Base-by-base conservation (phyloP, 23 tunicate species). In the Styela plicata region DNA sequence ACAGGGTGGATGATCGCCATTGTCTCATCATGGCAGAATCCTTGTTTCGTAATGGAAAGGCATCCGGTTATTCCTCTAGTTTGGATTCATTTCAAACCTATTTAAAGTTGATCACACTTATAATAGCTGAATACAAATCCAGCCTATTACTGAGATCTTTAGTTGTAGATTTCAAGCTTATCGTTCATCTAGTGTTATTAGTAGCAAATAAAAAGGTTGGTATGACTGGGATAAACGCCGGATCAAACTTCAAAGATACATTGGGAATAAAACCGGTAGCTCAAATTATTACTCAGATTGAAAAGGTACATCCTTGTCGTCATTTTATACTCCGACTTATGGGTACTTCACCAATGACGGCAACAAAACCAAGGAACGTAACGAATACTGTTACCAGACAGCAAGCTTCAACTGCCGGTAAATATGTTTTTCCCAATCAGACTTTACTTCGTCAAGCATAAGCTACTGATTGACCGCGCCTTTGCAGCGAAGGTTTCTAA, bases 1-100 rank as follows among this genome's bases (percentile, higher is more conserved):
- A 24, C 10, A 36, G 81, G 81, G n/a, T 23, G 24, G 27, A 24
- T 7, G 64, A 76, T 16, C 25, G 33, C 17, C 26, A 36, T 18
- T 76, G 81, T 57, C 31, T 57, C 21, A 76, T 44, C 24, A 18
- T 36, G 81, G n/a, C 66, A 1, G 81, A 76, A 24, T 24, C 64
- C 5, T 21, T 76, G n/a, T 36, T 76, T 25, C 66, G 24, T 24
- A 21, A 52, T 29, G n/a, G 7, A 23, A 76, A 52, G 21, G 22
- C 21, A n/a, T 36, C 66, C 22, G 1, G 18, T 25, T 23, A 25
- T 21, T 18, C 24, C 33, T 20, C 81, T 0, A 27, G 22, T 0
- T 22, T 53, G 33, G 66, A 53, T 36, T 26, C 53, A 0, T 24
- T 76, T 27, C 24, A 76, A 21, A 24, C 21, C n/a, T 21, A 76